These are phyloP conservation scores for Colaptes auratus DNA, from an alignment of 2,113 vertebrate species.

Conservation along the genomic window DNA sequence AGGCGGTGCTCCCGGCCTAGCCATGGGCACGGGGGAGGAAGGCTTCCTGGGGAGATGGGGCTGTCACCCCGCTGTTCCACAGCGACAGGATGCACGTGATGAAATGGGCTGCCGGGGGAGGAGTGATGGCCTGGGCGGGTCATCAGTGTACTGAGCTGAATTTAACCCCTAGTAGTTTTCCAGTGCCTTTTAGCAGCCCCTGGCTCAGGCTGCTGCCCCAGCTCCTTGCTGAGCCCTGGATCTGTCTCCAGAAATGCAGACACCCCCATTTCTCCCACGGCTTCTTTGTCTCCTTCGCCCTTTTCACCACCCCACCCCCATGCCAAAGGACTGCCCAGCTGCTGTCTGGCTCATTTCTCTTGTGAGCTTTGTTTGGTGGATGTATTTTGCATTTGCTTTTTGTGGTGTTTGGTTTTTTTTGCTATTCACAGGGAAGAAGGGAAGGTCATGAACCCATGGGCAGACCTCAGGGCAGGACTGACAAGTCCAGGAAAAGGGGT, in stretches of 20 bases:
- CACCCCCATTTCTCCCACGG: background rate
- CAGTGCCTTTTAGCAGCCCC: background rate
- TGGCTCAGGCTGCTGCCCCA: background rate
- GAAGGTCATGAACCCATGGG: background rate
- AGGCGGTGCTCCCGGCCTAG: background rate
- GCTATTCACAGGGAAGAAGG: constrained; percentile 39
- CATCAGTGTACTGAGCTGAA: fast-evolving
- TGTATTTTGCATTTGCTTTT: constrained; percentile 30
- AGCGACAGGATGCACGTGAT: background rate
- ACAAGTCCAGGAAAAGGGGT: background rate
- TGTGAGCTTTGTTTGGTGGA: background rate
- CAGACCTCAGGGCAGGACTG: background rate
- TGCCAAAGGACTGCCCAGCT: fast-evolving
- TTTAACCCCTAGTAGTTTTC: background rate
- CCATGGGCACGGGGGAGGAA: background rate
- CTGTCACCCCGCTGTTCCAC: background rate
- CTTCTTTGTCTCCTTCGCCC: background rate
- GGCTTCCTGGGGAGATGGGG: background rate
- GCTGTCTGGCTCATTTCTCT: background rate
- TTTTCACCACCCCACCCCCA: background rate
- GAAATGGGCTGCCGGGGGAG: background rate
- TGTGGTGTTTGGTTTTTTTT: constrained; percentile 9
- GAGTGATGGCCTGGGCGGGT: background rate
- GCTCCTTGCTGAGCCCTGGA: background rate
- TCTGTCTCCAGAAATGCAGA: background rate